These are phyloP conservation scores for Callimorpha dominula DNA, from an alignment of 2,888 invertebrate genomes.

Conservation along the genomic window DNA sequence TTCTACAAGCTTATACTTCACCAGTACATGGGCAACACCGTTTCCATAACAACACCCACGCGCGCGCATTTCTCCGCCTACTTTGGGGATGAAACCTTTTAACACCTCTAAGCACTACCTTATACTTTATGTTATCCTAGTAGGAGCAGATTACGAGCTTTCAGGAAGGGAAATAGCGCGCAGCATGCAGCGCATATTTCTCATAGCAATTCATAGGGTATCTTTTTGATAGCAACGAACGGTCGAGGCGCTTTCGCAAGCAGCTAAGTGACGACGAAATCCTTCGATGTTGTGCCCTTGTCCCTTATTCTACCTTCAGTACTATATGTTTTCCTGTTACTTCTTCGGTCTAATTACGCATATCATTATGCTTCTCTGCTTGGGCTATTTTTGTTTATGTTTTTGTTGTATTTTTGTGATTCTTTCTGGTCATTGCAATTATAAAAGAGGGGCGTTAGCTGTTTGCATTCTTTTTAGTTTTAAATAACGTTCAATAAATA, in stretches of 20 bases:
- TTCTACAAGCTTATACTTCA: conserved; percentile 63
- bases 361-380: conserved; percentile 74
- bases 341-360: conserved; percentile 86
- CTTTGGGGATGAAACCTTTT: conserved; percentile 66
- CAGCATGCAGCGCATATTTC: conserved; percentile 61
- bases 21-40: conserved; percentile 74
- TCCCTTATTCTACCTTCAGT: conserved; percentile 56
- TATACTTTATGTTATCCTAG: conserved; percentile 80
- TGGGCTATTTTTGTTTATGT: conserved; percentile 30
- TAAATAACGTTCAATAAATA: background rate
- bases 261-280: conserved; percentile 33
- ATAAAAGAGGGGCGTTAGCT: too few species aligned
- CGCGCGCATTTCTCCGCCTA: conserved; percentile 77
- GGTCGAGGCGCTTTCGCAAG: conserved; percentile 18
- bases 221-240: conserved; percentile 10
- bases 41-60: conserved; percentile 82
- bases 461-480: background rate
- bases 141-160: conserved; percentile 88
- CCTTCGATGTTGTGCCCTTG: conserved; percentile 44
- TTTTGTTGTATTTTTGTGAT: conserved; percentile 1
- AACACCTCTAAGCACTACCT: conserved; percentile 57
- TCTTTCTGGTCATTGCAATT: background rate
- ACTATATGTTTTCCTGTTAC: conserved; percentile 81
- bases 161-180: conserved; percentile 87
- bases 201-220: conserved; percentile 37